phyloP scores from a whole-genome alignment of 2,797 vertebrate genomes.

The Enoplosus armatus region DNA sequence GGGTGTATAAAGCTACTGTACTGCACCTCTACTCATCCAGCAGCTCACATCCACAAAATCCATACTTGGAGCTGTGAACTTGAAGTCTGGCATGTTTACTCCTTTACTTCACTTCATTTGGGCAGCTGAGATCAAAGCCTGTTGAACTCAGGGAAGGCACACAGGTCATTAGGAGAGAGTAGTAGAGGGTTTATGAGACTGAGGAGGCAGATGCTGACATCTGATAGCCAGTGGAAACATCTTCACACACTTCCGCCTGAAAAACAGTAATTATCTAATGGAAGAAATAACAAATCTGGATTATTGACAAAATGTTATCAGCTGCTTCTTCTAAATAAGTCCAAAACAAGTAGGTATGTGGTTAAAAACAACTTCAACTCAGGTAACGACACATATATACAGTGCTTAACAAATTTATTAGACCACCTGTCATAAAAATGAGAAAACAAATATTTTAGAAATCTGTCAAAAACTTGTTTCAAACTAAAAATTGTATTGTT shows the following conservation, averaged over 20 bases:
- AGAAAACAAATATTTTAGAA: no score
- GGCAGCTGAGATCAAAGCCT: constrained; percentile 39
- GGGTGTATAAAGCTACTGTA: background rate
- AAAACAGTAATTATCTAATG: background rate
- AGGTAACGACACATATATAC: background rate
- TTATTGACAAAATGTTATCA: background rate
- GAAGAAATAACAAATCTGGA: background rate
- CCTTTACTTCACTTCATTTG: constrained; percentile 19
- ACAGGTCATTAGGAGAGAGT: constrained; percentile 25
- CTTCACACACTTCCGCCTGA: background rate
- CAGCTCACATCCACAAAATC: constrained; percentile 23
- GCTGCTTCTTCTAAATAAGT: background rate
- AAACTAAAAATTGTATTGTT: no score
- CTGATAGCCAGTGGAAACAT: background rate
- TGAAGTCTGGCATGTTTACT: constrained; percentile 38
- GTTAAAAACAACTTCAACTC: background rate
- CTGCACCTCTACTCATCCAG: background rate
- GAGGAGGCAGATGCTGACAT: constrained; percentile 21
- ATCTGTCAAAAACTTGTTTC: no score
- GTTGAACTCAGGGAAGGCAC: constrained; percentile 34
- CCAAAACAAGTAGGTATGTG: background rate
- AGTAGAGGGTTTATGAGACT: constrained; percentile 13
- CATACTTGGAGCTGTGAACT: constrained; percentile 38
- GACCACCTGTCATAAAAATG: no score
- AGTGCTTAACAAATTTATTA: no score